Evolutionary conservation across 2,888 invertebrate genomes (phyloP), one percentile per base, ranked within the genome.

Genomic region (Matsumyia berberina): DNA sequence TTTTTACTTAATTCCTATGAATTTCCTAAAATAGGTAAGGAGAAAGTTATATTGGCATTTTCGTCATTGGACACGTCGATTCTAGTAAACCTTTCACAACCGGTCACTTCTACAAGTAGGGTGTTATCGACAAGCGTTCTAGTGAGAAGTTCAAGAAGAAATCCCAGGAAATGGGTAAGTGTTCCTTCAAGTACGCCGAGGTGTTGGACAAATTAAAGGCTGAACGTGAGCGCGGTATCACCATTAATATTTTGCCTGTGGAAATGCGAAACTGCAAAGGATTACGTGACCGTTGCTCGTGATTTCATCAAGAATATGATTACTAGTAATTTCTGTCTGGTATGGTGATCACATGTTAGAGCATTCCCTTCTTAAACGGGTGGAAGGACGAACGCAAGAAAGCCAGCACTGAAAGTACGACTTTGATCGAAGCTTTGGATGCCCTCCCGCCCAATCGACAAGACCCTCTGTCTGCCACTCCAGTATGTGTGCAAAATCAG

Each of bases 271-370:
- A 99, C 99, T 9, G 92, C 95, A 81, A 98, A 95, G 92, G 99
- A 97, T 95, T 98, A 98, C 91, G 97, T 99, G 88, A 99, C 99
- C 92, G 99, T 99, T 93, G 99, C 99, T 95, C 96, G 99, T 94
- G 99, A 99, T 97, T 99, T 99, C 96, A 99, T 99, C 94, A 99
- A 99, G 94, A 99, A 99, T 98, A 99, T 99, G 99, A 99, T 99
- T 93, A 99, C 99, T 89, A 99, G 99, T 99, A 91, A 99, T 99
- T 93, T 99, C 99, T 90, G 99, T 99, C 90, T 99, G 99, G 99
- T 97, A 99, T 92, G 99, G 99, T 92, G 99, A 99, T 94, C 99
- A 99, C 95, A 99, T 99, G 99, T 94, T 99, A 93, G 99, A 99
- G 93, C 93, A 99, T 98, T 97, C 93, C 95, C 88, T 98, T 98